phyloP scores from a whole-genome alignment of 2,888 invertebrate species.

The Emmelina monodactyla region DNA sequence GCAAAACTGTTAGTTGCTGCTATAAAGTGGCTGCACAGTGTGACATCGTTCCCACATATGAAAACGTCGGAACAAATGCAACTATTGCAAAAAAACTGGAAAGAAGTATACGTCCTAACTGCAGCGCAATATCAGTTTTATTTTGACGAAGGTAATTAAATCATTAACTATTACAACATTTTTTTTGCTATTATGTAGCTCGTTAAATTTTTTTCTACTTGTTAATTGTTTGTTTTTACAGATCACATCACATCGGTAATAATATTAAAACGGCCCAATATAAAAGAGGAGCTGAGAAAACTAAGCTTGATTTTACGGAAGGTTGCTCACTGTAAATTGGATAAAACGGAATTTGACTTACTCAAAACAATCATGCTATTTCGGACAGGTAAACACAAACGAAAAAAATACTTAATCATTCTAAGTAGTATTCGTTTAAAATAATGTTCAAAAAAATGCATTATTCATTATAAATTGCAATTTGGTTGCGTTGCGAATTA shows the following conservation, averaged over 20 bases:
- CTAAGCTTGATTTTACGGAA: conserved; percentile 72
- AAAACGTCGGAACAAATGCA: conserved; percentile 71
- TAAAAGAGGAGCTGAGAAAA: conserved; percentile 44
- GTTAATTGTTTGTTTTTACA: conserved; percentile 41
- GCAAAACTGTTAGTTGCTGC: conserved; percentile 79
- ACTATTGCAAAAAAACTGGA: conserved; percentile 82
- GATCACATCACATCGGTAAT: conserved; percentile 36
- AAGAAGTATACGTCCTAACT: conserved; percentile 82
- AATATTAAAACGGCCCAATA: conserved; percentile 60
- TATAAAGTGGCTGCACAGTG: conserved; percentile 81
- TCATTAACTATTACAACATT: too few species aligned
- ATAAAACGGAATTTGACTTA: conserved; percentile 85
- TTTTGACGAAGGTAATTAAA: conserved; percentile 79
- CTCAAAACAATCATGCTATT: conserved; percentile 84
- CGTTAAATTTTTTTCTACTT: too few species aligned
- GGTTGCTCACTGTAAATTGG: conserved; percentile 72
- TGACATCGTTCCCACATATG: conserved; percentile 78
- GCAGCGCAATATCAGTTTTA: conserved; percentile 83
- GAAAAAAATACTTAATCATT: too few species aligned
- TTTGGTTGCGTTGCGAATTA: too few species aligned
- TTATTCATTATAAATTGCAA: too few species aligned
- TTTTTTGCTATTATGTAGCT: too few species aligned
- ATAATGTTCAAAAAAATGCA: too few species aligned
- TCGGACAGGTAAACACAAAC: conserved; percentile 82
- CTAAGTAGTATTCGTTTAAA: too few species aligned